Base-by-base conservation (phyloP, 2,113 vertebrate genomes). In the Nycticebus coucang region DNA sequence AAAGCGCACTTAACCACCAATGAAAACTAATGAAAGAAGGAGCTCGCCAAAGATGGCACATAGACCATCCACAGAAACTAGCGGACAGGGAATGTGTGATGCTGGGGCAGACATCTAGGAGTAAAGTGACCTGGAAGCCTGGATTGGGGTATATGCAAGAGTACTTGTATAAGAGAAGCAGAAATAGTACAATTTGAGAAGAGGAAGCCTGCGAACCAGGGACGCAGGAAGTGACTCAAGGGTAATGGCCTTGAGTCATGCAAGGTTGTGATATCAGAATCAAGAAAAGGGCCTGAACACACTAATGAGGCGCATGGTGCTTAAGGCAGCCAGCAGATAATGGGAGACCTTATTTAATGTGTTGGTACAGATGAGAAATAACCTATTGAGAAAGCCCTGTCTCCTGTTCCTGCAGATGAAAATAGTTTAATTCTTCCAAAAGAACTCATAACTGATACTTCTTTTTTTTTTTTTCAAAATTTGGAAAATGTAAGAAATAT, bases 221-320 rank as follows among this genome's bases (percentile, higher is more conserved):
- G 30, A 75, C 45, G 77, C 30, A 55, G 83, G 72, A 90, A 88
- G 84, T 94, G 57, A 55, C 74, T 96, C 78, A 91, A 81, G 60
- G 37, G 15, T 69, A 37, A 15, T 8, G 13, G 22, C 2, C 1
- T 60, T 45, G 50, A 86, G 22, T 77, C 82, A 84, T 21, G 45
- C 33, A 19, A 66, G 35, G 55, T 7, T 33, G 50, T 57, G 64
- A 28, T 66, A 35, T 33, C 33, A 37, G 88, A 80, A 75, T 55
- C 35, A 10, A 78, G 62, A 35, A 59, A 69, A 94, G 71, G 60
- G 28, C 74, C 35, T 5, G 62, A 57, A 77, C 57, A 33, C 66
- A 22, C 75, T n/a, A 22, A 22, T 4, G 62, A 87, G 84, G 37
- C 30, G 12, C 21, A 1, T 35, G 3, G 2, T 50, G 28, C 15